Conservation (phyloP, 2,113 vertebrate species). For the Ceyx melanurus region DNA sequence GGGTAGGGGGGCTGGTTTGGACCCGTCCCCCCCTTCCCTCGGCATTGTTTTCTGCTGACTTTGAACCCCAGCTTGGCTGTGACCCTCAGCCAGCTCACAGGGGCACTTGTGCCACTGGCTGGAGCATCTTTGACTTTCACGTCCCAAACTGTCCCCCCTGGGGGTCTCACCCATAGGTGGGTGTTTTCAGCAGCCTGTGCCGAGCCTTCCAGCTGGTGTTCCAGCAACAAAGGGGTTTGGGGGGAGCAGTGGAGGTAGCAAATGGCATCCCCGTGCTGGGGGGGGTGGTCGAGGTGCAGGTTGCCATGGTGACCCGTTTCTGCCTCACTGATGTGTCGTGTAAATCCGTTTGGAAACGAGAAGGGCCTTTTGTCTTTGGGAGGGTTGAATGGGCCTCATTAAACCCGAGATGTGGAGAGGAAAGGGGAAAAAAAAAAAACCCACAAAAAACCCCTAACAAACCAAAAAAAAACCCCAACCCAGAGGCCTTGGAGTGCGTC, state of each 20-base stretch:
- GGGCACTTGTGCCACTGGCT: accelerated
- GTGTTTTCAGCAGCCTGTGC: background rate
- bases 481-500: conserved; percentile 62
- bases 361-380: conserved; percentile 83
- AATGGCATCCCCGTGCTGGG: conserved; percentile 23
- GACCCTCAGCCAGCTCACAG: accelerated
- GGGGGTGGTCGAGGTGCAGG: conserved; percentile 26
- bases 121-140: background rate
- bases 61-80: background rate
- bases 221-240: background rate
- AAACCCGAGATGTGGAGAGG: conserved; percentile 59
- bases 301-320: conserved; percentile 85
- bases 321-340: conserved; percentile 88
- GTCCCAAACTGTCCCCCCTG: background rate
- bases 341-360: conserved; percentile 88
- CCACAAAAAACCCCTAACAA: no score
- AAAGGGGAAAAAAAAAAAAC: no score
- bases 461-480: no score
- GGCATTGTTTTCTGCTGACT: background rate
- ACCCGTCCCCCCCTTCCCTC: background rate
- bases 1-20: background rate
- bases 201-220: background rate
- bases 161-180: background rate
- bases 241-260: conserved; percentile 3
- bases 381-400: conserved; percentile 75